These are phyloP conservation scores for Zingel zingel DNA, from an alignment of 2,113 vertebrate species.

Conservation along the genomic window DNA sequence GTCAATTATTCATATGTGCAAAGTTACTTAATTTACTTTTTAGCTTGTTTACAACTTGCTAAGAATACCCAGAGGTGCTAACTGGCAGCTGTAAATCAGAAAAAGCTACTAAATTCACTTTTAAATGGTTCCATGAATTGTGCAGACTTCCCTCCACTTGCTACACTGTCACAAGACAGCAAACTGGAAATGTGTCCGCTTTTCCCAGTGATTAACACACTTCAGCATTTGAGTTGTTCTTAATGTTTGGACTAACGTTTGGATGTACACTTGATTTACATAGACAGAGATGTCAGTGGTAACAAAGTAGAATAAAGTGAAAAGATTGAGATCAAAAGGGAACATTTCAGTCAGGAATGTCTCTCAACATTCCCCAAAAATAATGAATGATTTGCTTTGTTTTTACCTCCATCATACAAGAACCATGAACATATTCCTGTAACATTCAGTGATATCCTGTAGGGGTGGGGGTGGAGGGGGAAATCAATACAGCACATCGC, in stretches of 20 bases:
- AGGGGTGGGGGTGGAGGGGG: no score
- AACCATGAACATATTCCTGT: not conserved
- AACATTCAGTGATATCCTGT: not conserved
- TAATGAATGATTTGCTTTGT: not conserved
- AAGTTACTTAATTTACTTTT: not conserved
- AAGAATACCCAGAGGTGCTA: not conserved
- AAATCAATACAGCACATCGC: no score
- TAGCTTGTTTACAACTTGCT: conserved; percentile 2
- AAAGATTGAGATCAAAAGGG: not conserved
- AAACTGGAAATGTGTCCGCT: not conserved
- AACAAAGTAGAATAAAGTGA: not conserved
- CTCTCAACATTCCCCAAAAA: not conserved
- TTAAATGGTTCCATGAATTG: not conserved
- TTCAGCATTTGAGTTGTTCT: not conserved
- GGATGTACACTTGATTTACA: not conserved
- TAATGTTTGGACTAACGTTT: not conserved
- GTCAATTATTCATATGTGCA: not conserved
- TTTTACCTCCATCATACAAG: not conserved
- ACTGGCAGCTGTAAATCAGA: not conserved
- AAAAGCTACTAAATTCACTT: not conserved
- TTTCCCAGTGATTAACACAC: not conserved
- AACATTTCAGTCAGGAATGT: not conserved
- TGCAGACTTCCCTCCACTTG: not conserved
- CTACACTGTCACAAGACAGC: not conserved
- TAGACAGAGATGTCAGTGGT: not conserved